phyloP scores from a whole-genome alignment of 2,888 invertebrate genomes.

The Caenorhabditis sinica region DNA sequence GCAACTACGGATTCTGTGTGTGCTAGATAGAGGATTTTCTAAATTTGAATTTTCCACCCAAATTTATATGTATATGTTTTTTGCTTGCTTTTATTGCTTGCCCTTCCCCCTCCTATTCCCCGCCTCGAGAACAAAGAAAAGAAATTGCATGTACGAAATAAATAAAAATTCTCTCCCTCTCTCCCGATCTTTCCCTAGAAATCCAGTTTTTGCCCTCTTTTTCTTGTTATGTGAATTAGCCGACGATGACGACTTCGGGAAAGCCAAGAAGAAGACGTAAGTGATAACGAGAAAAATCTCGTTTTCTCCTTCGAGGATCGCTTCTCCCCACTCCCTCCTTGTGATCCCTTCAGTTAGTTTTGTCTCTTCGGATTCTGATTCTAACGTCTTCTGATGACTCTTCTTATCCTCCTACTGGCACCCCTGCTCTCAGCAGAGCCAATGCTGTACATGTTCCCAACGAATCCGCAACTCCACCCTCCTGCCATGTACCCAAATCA shows the following conservation, averaged over 20 bases:
- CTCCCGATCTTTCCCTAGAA: not conserved
- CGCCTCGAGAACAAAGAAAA: not conserved
- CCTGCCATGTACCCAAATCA: conserved; percentile 68
- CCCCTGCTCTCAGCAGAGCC: conserved; percentile 53
- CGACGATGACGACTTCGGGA: conserved; percentile 29
- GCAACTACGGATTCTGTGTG: conserved; percentile 66
- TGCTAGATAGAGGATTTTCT: too few relatives aligned
- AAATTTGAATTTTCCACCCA: too few relatives aligned
- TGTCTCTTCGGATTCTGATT: not conserved
- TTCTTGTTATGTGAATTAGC: conserved; percentile 30
- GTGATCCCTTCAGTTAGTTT: conserved; percentile 6
- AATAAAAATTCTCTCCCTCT: conserved; percentile 12
- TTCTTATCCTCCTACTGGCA: conserved; percentile 15
- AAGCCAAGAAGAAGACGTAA: not conserved
- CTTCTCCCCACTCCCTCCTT: not conserved
- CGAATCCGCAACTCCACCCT: conserved; percentile 68
- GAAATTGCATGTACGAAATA: conserved; percentile 59
- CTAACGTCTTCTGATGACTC: too few relatives aligned
- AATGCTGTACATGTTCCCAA: conserved; percentile 70
- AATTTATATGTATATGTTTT: conserved; percentile 2
- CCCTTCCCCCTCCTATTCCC: not conserved
- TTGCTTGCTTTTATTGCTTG: too few relatives aligned
- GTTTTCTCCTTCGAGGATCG: not conserved
- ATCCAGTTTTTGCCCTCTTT: not conserved
- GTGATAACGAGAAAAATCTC: not conserved